Base-by-base conservation (phyloP, 2,113 vertebrate genomes). In the Lamprotornis superbus region DNA sequence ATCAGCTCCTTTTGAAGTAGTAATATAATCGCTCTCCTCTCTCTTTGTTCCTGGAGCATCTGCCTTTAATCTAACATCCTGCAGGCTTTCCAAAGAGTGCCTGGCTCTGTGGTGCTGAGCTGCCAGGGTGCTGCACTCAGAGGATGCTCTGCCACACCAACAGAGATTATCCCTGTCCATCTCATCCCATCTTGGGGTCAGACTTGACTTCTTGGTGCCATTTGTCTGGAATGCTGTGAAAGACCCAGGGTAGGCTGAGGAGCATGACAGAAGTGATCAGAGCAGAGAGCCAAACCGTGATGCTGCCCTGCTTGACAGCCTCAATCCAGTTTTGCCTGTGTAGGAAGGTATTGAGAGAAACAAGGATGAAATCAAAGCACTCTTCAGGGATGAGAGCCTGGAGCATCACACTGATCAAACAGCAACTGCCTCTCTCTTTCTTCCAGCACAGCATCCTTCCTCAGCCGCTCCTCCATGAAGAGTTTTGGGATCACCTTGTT, bases 11-110 rank as follows among this genome's bases (percentile, higher is more conserved):
- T 96, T 88, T 94, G 82, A 94, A 83, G 84, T 24, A 85, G 50
- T 9, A 88, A 80, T 27, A 46, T 12, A 69, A 67, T 76, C 0
- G 0, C 56, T 87, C 6, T 2, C 39, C 46, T 73, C 44, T 76
- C 56, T 63, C 76, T 90, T 55, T 95, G 46, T 67, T 87, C 24
- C 55, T 80, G 70, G 30, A 47, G 70, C 75, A 87, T 74, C 78
- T 94, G 93, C 55, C 82, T 96, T 94, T 69, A 90, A 91, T 88
- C 68, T 82, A 79, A 56, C 23, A 44, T 59, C 64, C 40, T 68
- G 20, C 69, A 91, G 40, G n/a, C 61, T 84, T 69, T 68, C 57
- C 50, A 52, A 90, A 33, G 31, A 73, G 53, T 11, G 50, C 15
- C 67, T 80, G 82, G n/a, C 31, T n/a, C 57, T n/a, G 15, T 7